Evolutionary conservation across 1,140 invertebrate genomes (phyloP).

Genomic region (Diorhabda carinulata): DNA sequence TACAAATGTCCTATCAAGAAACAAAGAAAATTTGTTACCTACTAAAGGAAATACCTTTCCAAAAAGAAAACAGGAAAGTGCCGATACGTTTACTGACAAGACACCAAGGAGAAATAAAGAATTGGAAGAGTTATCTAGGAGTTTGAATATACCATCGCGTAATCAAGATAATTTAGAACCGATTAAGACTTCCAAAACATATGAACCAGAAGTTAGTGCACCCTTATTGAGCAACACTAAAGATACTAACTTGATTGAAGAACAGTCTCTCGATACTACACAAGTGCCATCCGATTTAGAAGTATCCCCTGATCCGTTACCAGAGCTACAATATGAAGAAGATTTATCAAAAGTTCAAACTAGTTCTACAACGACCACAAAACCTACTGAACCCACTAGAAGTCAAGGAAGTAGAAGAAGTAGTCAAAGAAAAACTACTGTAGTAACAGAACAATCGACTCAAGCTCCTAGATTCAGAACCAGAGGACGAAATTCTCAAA

Average conservation of each 20-base stretch:
- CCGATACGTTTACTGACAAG: neutral
- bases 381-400: constrained; percentile 11
- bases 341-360: constrained; percentile 14
- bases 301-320: constrained; percentile 12
- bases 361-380: constrained; percentile 10
- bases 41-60: neutral
- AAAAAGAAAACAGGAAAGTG: constrained; percentile 3
- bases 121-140: neutral
- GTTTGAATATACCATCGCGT: neutral
- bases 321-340: constrained; percentile 9
- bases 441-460: constrained; percentile 12
- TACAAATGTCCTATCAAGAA: constrained; percentile 22
- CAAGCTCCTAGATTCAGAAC: constrained; percentile 24
- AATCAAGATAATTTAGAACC: neutral
- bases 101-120: neutral
- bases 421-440: constrained; percentile 12
- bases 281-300: constrained; percentile 12
- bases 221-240: neutral
- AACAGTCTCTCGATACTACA: constrained; percentile 4
- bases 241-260: neutral
- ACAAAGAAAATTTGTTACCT: neutral
- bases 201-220: neutral
- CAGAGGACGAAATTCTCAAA: constrained; percentile 21
- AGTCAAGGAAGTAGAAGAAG: constrained; percentile 9
- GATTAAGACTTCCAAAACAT: neutral